Conservation (phyloP, 2,113 vertebrate genomes). For the Petroica traversi region DNA sequence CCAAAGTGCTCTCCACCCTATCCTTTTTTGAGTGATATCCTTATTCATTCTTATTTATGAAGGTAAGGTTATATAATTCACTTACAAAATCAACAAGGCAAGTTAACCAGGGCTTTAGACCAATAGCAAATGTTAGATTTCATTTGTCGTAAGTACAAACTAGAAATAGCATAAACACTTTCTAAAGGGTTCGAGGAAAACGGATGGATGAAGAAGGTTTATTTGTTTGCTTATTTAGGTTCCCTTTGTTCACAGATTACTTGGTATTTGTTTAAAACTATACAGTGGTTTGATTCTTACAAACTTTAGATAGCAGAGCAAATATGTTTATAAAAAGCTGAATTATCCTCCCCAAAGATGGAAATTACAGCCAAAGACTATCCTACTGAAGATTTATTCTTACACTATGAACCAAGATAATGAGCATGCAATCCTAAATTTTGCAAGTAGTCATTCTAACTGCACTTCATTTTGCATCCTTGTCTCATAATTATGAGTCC, state of each 20-base stretch:
- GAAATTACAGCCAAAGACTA: background rate
- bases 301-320: background rate
- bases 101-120: background rate
- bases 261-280: background rate
- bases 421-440: background rate
- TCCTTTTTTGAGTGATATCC: slow-evolving; percentile 26
- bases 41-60: slow-evolving; percentile 16
- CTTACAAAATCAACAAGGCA: background rate
- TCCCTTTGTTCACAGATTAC: background rate
- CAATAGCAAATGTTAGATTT: background rate
- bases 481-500: background rate
- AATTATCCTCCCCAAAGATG: background rate
- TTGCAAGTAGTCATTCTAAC: background rate
- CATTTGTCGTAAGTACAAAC: background rate
- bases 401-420: background rate
- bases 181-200: background rate
- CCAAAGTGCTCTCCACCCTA: slow-evolving; percentile 31
- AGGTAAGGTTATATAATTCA: background rate
- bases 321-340: background rate
- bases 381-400: background rate
- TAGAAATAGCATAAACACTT: background rate
- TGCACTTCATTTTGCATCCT: background rate
- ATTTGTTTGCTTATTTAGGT: background rate
- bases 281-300: background rate
- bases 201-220: background rate